These are phyloP conservation scores for Magallana angulata DNA, from an alignment of 1,140 invertebrate genomes.

Conservation along the genomic window DNA sequence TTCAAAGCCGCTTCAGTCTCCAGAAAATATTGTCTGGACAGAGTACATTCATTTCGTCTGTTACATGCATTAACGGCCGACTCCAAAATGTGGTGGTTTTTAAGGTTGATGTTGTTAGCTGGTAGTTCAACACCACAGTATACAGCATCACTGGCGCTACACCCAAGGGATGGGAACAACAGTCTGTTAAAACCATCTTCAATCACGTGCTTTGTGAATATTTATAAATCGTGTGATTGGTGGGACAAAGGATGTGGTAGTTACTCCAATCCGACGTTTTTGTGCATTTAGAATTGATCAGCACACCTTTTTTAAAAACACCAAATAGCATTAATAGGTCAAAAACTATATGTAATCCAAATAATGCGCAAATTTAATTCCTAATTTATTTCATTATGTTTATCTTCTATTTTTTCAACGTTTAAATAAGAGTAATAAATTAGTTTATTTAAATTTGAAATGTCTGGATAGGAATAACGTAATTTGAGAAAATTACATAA, in stretches of 20 bases:
- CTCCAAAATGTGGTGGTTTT: neutral
- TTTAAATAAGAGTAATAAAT: no score
- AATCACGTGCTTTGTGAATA: neutral
- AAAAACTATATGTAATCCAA: no score
- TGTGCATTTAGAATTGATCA: neutral
- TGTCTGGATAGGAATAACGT: no score
- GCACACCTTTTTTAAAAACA: neutral
- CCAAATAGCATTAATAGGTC: no score
- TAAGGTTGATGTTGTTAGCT: neutral
- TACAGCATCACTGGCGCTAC: neutral
- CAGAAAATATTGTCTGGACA: neutral
- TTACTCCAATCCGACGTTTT: neutral
- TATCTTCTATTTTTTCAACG: no score
- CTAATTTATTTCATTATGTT: no score
- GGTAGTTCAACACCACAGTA: neutral
- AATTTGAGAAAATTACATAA: no score
- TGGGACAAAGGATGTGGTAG: neutral
- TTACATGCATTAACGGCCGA: neutral
- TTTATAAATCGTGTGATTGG: conserved; percentile 14
- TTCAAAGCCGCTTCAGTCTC: neutral
- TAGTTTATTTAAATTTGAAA: no score
- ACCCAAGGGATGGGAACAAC: neutral
- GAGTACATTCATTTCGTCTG: neutral
- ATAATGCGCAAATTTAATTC: no score
- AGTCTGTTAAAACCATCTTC: neutral